Conservation (phyloP, 2,113 vertebrate genomes). For the Trematocara variabile region DNA sequence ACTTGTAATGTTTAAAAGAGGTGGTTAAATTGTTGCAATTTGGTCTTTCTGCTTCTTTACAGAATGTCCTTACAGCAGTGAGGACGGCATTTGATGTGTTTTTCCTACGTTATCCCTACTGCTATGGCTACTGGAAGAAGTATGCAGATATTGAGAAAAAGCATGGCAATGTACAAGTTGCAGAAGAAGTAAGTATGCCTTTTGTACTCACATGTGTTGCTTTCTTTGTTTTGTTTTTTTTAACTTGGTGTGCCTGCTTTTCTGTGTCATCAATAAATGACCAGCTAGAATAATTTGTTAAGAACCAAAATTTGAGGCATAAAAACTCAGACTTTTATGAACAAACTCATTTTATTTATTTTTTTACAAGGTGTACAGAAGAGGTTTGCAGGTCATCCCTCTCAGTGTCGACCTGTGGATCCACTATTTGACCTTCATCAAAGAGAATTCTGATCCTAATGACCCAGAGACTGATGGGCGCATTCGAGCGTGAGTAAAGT, state of each 20-base stretch:
- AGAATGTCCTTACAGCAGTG: slow-evolving; percentile 87
- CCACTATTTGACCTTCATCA: slow-evolving; percentile 95
- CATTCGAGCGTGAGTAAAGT: slow-evolving; percentile 85
- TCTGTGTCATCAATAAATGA: not conserved
- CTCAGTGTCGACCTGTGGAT: slow-evolving; percentile 98
- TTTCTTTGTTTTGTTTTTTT: not conserved
- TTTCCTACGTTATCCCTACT: slow-evolving; percentile 94
- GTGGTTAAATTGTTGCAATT: not conserved
- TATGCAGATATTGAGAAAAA: slow-evolving; percentile 96
- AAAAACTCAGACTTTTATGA: not conserved
- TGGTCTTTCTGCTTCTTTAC: not conserved
- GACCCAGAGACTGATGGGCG: slow-evolving; percentile 85
- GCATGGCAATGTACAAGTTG: slow-evolving; percentile 84
- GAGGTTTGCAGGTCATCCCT: slow-evolving; percentile 95
- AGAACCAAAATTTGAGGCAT: not conserved
- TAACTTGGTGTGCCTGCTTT: not conserved
- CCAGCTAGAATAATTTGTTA: not conserved
- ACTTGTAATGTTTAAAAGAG: not conserved
- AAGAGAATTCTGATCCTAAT: slow-evolving; percentile 87
- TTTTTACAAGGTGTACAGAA: slow-evolving; percentile 86
- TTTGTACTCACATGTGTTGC: not conserved
- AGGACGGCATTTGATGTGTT: slow-evolving; percentile 92
- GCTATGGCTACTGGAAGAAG: slow-evolving; percentile 99
- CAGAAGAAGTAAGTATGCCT: slow-evolving; percentile 85
- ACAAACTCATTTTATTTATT: slow-evolving; percentile 69